Percentiles rank a stretch among this genome's conserved stretches.
phyloP scores from a whole-genome alignment of 2,888 invertebrate genomes.

The Buathra laborator region DNA sequence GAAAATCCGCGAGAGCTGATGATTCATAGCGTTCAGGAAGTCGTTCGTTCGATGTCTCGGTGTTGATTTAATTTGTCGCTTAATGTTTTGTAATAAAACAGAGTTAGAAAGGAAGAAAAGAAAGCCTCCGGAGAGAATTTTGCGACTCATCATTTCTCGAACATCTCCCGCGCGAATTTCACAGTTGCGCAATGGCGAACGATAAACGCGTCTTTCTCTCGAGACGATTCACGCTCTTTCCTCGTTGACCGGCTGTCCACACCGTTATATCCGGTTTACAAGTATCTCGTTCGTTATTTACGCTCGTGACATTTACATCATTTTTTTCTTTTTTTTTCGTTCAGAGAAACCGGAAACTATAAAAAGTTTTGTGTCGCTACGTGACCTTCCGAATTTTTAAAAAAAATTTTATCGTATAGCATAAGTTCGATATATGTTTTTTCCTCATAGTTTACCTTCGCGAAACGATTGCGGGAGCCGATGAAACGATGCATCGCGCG shows the following conservation, averaged over 20 bases:
- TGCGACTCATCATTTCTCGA: constrained; percentile 38
- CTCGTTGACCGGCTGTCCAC: not conserved
- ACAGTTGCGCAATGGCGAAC: constrained; percentile 30
- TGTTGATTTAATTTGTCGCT: constrained; percentile 9
- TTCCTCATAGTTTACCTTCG: not conserved
- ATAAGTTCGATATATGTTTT: not conserved
- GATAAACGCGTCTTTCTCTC: constrained; percentile 6
- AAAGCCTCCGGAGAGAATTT: constrained; percentile 16
- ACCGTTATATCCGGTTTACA: constrained; percentile 29
- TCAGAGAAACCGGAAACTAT: constrained; percentile 12
- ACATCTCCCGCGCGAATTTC: constrained; percentile 33
- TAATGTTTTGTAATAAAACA: constrained; percentile 6
- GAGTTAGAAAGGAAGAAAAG: constrained; percentile 9
- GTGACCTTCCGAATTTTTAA: constrained; percentile 14
- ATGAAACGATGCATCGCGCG: not conserved
- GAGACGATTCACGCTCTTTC: not conserved
- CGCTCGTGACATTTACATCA: not conserved
- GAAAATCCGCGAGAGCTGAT: constrained; percentile 44
- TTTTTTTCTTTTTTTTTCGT: not conserved
- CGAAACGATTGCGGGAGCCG: not conserved
- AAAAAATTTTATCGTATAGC: not conserved
- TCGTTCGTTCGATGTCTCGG: not conserved
- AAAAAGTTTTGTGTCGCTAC: not conserved
- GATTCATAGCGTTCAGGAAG: constrained; percentile 29
- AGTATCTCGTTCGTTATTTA: not conserved